Conservation (phyloP, 2,113 vertebrate species). For the Oreamnos americanus region DNA sequence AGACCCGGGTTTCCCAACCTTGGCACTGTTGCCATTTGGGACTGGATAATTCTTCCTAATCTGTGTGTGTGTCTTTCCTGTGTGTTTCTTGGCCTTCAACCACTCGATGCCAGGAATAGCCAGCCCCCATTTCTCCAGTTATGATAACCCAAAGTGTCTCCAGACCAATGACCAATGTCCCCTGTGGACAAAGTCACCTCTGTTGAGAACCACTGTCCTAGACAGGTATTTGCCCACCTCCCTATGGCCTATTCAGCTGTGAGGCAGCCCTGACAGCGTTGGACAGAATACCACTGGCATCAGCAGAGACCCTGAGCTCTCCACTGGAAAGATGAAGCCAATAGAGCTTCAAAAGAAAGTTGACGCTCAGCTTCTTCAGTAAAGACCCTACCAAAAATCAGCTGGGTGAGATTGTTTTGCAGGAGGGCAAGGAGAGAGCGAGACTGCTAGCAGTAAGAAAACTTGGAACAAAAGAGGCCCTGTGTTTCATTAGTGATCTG, state of each 20-base stretch:
- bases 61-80: neutral
- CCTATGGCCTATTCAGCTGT: too few relatives aligned
- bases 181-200: neutral
- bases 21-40: fast-evolving
- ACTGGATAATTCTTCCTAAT: neutral
- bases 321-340: neutral
- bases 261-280: neutral
- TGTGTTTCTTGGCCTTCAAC: neutral
- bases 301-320: neutral
- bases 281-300: neutral
- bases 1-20: neutral
- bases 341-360: neutral
- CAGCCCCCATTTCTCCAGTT: neutral
- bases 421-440: neutral
- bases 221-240: neutral
- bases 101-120: neutral
- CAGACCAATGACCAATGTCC: too few relatives aligned
- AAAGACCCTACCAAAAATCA: neutral
- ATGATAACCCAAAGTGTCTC: neutral
- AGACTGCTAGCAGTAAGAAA: neutral
- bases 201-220: neutral
- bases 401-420: neutral
- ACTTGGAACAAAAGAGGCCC: neutral
- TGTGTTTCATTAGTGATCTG: neutral
- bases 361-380: neutral